Base-by-base conservation (phyloP, 2,888 invertebrate genomes). In the Molorchus minor region DNA sequence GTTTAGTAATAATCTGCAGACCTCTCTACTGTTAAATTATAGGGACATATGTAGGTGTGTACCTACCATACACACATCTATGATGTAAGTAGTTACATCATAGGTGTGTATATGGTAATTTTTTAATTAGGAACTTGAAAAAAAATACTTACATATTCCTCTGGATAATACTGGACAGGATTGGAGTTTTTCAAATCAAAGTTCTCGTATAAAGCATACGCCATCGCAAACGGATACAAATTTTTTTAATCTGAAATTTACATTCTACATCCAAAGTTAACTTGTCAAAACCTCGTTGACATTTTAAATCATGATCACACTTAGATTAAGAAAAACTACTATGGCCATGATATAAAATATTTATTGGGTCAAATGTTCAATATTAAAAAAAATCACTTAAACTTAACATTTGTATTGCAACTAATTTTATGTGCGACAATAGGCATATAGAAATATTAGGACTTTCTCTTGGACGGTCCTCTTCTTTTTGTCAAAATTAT, bases 281-380 rank as follows among this genome's bases (percentile, higher is more conserved):
- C 25, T 51, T 63, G 58, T 63, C 63, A 63, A 58, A 61, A 54
- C 51, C 40, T 38, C 10, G 10, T 0, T 20, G 30, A 45, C 45
- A 25, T 25, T 41, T 52, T 52, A 41, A 52, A 16, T 7, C 16
- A 21, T 10, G 53, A 13, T n/a, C 19, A 40, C 51, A 40, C 51
- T 51, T 29, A 5, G 51, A 56, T 53, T 1, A 55, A 49, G 10
- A 53, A 53, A n/a, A 36, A 46, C 36, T 29, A 25, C 29, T n/a
- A 54, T 38, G 51, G 64, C 55, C 70, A 70, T 77, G 77, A 78
- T 78, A 78, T 77, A 79, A 79, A 78, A 79, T 78, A 77, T 79
- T 78, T 79, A 79, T 78, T 79, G 75, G 76, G 74, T 76, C 76
- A 74, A 72, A 65, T 69, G 71, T 75, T 77, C 76, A 78, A 77